Percentiles rank a stretch among this genome's conserved stretches.
Evolutionary conservation across 1,140 invertebrate genomes (phyloP).

Genomic region (Latrodectus geometricus): DNA sequence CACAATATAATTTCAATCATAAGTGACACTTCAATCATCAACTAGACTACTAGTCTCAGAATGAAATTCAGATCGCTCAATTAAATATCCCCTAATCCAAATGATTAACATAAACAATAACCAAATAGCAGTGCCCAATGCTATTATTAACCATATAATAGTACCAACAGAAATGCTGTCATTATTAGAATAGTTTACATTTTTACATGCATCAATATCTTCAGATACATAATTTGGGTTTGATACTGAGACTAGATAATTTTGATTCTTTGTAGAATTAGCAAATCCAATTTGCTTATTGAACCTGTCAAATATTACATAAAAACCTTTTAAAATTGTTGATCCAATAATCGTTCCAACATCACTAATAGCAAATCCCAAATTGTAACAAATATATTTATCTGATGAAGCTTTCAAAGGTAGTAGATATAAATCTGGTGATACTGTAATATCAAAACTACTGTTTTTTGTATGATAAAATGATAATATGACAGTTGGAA

Average conservation of each 20-base stretch:
- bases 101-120: constrained; percentile 28
- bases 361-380: constrained; percentile 8
- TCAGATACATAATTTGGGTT: constrained; percentile 4
- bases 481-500: constrained; percentile 30
- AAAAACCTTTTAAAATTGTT: constrained; percentile 59
- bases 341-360: constrained; percentile 39
- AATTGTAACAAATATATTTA: constrained; percentile 13
- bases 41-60: constrained; percentile 46
- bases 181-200: neutral
- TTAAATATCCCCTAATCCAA: constrained; percentile 19
- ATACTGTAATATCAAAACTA: constrained; percentile 41
- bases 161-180: neutral
- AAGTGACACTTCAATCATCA: neutral
- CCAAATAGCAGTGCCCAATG: constrained; percentile 6
- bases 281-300: constrained; percentile 58
- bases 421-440: constrained; percentile 48
- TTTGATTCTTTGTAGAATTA: constrained; percentile 24
- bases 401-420: neutral
- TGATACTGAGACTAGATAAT: neutral
- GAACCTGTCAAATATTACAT: constrained; percentile 46
- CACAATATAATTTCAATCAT: too few relatives aligned
- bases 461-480: constrained; percentile 35
- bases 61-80: neutral
- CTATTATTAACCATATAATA: constrained; percentile 20
- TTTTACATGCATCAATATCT: constrained; percentile 24